Base-by-base conservation (phyloP, 1,140 invertebrate species). In the Diorhabda elongata region DNA sequence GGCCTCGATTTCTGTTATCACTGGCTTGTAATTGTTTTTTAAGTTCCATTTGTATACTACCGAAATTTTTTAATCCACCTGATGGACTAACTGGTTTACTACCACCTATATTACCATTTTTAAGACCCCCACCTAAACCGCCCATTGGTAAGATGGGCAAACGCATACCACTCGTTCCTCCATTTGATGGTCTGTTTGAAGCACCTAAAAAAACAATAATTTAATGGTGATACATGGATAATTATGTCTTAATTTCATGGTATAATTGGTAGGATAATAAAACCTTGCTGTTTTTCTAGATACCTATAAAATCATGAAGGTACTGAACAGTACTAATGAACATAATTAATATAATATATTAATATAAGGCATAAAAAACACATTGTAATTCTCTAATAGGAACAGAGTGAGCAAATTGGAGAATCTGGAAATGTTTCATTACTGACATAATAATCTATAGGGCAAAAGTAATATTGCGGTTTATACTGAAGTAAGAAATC, bases 21-120 rank as follows among this genome's bases (percentile, higher is more conserved):
- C 71, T 78, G 42, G 76, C 76, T 26, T 26, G 26, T 71, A 81
- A 70, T 68, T 79, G 78, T 66, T 75, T 76, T 58, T 78, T 79
- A 11, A 81, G 60, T 69, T 81, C 75, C 58, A 76, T 73, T 66
- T 81, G 78, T 43, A 79, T 74, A 69, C 72, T 77, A 59, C 66
- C 71, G 64, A 78, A 78, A 69, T 77, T 78, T 66, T 71, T 76
- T n/a, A 68, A 41, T 5, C n/a, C 44, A 8, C 47, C 47, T 52
- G n/a, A 52, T 8, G 47, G 47, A 52, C 47, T 52, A 2, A 52
- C 47, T 8, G 47, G 47, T 8, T 8, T n/a, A 52, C 47, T 4
- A 52, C 47, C 47, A 52, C 47, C 47, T 43, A 64, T 70, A 58
- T 69, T 73, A 68, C 52, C 69, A 44, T 65, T 69, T 42, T 59